Evolutionary conservation across 2,888 invertebrate genomes (phyloP).

Genomic region (Nephrotoma appendiculata): DNA sequence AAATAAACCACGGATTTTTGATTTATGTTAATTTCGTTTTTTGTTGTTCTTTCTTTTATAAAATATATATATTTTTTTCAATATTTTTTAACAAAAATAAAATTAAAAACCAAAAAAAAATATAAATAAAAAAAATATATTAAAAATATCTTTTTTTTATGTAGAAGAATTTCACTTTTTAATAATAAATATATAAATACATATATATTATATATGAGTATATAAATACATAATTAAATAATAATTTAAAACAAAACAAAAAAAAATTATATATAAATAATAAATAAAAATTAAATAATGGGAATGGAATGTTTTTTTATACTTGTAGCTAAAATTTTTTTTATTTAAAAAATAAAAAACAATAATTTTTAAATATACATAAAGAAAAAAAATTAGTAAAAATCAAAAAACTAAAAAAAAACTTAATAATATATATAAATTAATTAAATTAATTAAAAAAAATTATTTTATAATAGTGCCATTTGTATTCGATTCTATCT

Average conservation of each 20-base stretch:
- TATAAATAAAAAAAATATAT: background rate
- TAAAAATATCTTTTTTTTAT: background rate
- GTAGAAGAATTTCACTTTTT: background rate
- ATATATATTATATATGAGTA: constrained; percentile 13
- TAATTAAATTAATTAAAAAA: background rate
- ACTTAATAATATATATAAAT: background rate
- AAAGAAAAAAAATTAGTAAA: background rate
- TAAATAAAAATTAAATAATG: constrained; percentile 9
- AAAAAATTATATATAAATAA: constrained; percentile 11
- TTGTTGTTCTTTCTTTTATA: background rate
- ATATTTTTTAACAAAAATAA: background rate
- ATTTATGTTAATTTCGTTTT: background rate
- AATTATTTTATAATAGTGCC: background rate
- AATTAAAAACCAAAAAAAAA: background rate
- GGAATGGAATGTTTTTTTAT: constrained; percentile 12
- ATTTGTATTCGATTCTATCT: background rate
- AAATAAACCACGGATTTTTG: background rate
- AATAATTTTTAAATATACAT: background rate
- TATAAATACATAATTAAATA: constrained; percentile 4
- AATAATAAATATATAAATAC: background rate
- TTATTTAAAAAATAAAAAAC: background rate
- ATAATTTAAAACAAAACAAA: constrained; percentile 16
- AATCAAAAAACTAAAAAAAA: background rate
- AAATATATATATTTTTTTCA: background rate
- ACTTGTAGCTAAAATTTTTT: constrained; percentile 12